A percentile compares a stretch with the other conserved stretches of the same genome.
Conservation (phyloP, 92 coral and sea anemone genomes). For the Phenganax subtilis region DNA sequence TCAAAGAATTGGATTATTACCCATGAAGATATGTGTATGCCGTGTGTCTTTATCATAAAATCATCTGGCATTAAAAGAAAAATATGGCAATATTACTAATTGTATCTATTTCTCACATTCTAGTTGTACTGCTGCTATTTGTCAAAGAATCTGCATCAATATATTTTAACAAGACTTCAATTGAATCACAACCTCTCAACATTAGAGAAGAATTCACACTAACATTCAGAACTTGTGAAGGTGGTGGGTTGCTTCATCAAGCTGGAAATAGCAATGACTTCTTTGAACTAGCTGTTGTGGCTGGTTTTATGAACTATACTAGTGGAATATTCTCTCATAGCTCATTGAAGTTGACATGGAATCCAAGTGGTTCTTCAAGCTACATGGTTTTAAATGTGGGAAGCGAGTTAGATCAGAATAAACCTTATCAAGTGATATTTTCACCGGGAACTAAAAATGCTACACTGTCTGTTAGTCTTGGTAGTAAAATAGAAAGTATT, state of each 20-base stretch:
- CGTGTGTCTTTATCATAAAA: neutral
- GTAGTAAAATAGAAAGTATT: constrained; percentile 43
- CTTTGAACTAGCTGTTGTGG: constrained; percentile 60
- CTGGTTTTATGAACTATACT: constrained; percentile 61
- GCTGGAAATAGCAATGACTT: constrained; percentile 52
- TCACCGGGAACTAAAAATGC: constrained; percentile 64
- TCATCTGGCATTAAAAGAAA: neutral
- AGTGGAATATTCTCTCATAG: constrained; percentile 54
- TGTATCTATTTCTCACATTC: constrained; percentile 4
- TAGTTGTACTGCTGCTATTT: constrained; percentile 39
- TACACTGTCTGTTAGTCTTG: constrained; percentile 52
- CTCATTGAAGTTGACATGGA: constrained; percentile 64
- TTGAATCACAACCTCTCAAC: constrained; percentile 54
- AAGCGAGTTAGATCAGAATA: constrained; percentile 65
- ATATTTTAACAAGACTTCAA: constrained; percentile 77
- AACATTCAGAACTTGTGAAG: constrained; percentile 76
- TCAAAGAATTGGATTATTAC: too few species aligned
- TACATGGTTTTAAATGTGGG: constrained; percentile 57
- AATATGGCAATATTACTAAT: neutral
- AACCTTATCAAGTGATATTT: constrained; percentile 55
- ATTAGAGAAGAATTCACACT: constrained; percentile 66
- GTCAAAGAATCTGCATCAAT: constrained; percentile 42
- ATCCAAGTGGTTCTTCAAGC: constrained; percentile 36
- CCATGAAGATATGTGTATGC: neutral
- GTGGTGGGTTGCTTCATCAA: constrained; percentile 76